A percentile compares a stretch with the other conserved stretches of the same genome.
These are phyloP conservation scores for Enteromius argenteus DNA, from an alignment of 2,797 vertebrate genomes.

Conservation along the genomic window DNA sequence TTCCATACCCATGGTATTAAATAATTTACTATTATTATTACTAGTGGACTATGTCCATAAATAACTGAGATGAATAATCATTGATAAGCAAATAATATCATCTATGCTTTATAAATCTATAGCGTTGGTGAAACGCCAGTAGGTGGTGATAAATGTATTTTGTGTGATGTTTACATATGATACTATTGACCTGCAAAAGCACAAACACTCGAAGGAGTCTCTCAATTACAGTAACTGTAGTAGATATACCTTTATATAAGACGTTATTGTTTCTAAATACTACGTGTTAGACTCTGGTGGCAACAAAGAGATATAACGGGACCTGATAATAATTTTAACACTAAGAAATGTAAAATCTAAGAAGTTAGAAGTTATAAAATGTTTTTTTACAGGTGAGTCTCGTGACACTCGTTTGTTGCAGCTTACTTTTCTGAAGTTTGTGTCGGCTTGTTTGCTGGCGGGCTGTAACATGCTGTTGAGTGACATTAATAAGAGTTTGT, in stretches of 20 bases:
- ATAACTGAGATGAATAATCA: too few species aligned
- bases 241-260: constrained; percentile 88
- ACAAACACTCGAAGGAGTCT: constrained; percentile 76
- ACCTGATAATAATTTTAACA: too few species aligned
- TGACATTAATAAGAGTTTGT: background rate
- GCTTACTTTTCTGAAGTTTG: background rate
- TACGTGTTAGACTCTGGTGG: too few species aligned
- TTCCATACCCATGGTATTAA: too few species aligned
- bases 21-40: too few species aligned
- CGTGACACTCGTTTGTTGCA: background rate
- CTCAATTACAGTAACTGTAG: background rate
- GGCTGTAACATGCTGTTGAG: background rate
- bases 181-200: background rate
- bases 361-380: background rate
- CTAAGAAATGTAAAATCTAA: background rate
- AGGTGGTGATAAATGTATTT: too few species aligned
- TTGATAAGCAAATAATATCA: too few species aligned
- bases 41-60: too few species aligned
- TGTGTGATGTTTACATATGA: too few species aligned
- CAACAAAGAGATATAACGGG: too few species aligned
- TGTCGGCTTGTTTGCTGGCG: background rate
- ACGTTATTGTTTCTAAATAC: constrained; percentile 69
- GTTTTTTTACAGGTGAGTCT: background rate
- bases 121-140: too few species aligned
- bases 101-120: too few species aligned